A percentile compares a stretch with the other conserved stretches of the same genome.
Conservation (phyloP, 2,888 invertebrate genomes). For the Stegana nigrithorax region DNA sequence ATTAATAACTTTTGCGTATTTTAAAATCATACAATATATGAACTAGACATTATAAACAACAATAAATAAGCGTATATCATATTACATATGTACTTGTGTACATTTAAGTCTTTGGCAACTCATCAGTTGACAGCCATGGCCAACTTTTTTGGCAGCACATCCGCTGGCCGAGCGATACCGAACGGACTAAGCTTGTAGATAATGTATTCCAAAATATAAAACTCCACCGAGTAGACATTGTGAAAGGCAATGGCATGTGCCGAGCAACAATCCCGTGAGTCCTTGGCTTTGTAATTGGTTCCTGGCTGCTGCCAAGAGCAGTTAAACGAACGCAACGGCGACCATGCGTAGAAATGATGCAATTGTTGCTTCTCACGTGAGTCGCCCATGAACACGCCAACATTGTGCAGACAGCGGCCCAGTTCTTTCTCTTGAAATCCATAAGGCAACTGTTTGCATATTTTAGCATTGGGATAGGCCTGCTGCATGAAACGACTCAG, state of each 20-base stretch:
- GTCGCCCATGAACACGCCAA: constrained; percentile 90
- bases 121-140: too few species aligned
- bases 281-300: too few species aligned
- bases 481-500: constrained; percentile 79
- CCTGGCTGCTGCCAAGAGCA: background rate
- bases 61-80: too few species aligned
- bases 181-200: constrained; percentile 90
- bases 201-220: constrained; percentile 95
- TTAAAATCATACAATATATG: too few species aligned
- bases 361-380: constrained; percentile 85
- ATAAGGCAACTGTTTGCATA: constrained; percentile 69
- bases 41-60: too few species aligned
- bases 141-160: constrained; percentile 36
- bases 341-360: constrained; percentile 90
- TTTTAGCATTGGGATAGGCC: constrained; percentile 76
- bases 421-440: constrained; percentile 64
- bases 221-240: constrained; percentile 88
- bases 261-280: constrained; percentile 92
- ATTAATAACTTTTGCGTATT: too few species aligned
- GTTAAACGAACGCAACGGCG: constrained; percentile 22
- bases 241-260: constrained; percentile 96
- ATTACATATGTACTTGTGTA: too few species aligned
- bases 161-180: constrained; percentile 65
- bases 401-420: constrained; percentile 82
- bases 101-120: too few species aligned